A percentile compares a stretch with the other conserved stretches of the same genome.
These are phyloP conservation scores for Scophthalmus maximus DNA, from an alignment of 2,113 vertebrate species.

Conservation along the genomic window DNA sequence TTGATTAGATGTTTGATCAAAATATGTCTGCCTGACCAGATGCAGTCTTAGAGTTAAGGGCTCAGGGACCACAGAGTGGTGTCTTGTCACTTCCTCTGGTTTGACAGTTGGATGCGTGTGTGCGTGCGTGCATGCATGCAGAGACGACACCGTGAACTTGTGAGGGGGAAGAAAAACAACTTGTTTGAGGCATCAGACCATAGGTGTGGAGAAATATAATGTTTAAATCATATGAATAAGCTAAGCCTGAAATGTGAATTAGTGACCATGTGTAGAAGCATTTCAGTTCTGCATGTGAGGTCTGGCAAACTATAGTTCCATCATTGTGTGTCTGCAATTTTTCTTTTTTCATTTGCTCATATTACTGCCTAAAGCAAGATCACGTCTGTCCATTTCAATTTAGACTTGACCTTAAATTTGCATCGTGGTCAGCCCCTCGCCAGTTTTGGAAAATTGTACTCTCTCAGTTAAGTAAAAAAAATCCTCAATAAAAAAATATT, in stretches of 20 bases:
- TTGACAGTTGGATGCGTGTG: constrained; percentile 61
- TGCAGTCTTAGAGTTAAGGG: constrained; percentile 7
- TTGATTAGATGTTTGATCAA: constrained; percentile 3
- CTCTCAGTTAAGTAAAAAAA: not conserved
- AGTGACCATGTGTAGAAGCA: not conserved
- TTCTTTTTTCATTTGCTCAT: not conserved
- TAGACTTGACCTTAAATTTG: not conserved
- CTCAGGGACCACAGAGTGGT: constrained; percentile 5
- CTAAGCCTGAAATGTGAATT: not conserved
- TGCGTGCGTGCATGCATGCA: constrained; percentile 32
- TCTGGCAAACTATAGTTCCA: not conserved
- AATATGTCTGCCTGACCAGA: constrained; percentile 6
- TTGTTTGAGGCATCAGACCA: not conserved
- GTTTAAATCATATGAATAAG: not conserved
- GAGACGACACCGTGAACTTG: not conserved
- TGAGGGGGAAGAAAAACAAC: not conserved
- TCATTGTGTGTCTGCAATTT: not conserved
- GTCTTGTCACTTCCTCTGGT: constrained; percentile 70
- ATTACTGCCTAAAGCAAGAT: not conserved
- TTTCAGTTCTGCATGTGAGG: not conserved
- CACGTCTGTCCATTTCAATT: not conserved
- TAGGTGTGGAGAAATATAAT: not conserved
- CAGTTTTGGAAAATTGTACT: not conserved
- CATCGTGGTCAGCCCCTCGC: not conserved
- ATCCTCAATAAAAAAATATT: no score